A percentile compares a stretch with the other conserved stretches of the same genome.
Conservation (phyloP, 2,888 invertebrate genomes). For the Cephus runcator region DNA sequence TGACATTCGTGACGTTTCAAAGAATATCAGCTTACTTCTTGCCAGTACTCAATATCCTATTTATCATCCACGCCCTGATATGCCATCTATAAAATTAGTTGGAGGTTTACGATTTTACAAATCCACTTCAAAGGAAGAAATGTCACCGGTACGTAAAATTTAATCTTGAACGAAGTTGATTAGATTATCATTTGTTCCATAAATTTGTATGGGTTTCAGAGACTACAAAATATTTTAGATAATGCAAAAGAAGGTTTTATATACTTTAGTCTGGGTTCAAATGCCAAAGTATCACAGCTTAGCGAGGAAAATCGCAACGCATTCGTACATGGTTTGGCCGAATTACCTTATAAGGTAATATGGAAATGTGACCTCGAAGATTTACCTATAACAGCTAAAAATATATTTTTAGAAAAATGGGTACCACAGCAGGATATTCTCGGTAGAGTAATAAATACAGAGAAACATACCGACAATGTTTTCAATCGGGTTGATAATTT, state of each 20-base stretch:
- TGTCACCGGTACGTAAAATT: not conserved
- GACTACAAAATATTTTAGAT: slow-evolving; percentile 21
- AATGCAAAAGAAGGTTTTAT: slow-evolving; percentile 39
- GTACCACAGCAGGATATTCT: slow-evolving; percentile 35
- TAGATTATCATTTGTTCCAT: not conserved
- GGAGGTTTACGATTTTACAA: slow-evolving; percentile 4
- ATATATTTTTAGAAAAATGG: slow-evolving; percentile 37
- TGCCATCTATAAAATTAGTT: not conserved
- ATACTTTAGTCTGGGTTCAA: slow-evolving; percentile 41
- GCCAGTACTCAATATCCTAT: not conserved
- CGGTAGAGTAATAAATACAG: not conserved
- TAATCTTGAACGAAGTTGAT: not conserved
- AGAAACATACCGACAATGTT: not conserved
- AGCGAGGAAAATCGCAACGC: slow-evolving; percentile 7
- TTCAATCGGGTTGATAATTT: not conserved
- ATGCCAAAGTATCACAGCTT: slow-evolving; percentile 13
- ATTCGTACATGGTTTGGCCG: slow-evolving; percentile 31
- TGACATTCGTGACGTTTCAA: not conserved
- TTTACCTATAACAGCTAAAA: slow-evolving; percentile 20
- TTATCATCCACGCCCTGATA: slow-evolving; percentile 9
- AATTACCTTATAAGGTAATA: slow-evolving; percentile 35
- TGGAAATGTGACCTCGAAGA: slow-evolving; percentile 37
- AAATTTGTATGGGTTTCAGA: not conserved
- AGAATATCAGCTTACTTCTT: slow-evolving; percentile 3
- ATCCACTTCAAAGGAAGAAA: not conserved